Conservation (phyloP, 2,113 vertebrate genomes). For the Sylvietta virens region DNA sequence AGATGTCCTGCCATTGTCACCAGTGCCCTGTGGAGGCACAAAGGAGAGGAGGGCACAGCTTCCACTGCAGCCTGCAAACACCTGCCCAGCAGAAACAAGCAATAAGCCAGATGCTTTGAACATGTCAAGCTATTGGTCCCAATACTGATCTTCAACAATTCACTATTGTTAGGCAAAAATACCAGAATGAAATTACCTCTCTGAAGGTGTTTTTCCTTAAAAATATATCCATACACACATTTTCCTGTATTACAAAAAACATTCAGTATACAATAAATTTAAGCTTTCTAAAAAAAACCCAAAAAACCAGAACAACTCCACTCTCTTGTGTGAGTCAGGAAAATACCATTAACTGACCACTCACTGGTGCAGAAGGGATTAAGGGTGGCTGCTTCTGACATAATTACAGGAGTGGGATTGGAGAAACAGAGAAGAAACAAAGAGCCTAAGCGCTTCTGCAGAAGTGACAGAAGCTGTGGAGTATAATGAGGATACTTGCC, state of each 20-base stretch:
- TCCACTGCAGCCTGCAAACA: fast-evolving
- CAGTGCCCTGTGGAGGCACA: not conserved
- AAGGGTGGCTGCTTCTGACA: not conserved
- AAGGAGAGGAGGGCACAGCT: not conserved
- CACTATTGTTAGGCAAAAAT: not conserved
- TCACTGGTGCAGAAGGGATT: not conserved
- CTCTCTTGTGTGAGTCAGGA: not conserved
- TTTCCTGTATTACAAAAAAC: not conserved
- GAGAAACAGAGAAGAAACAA: not conserved
- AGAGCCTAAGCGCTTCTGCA: not conserved
- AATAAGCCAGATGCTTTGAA: not conserved
- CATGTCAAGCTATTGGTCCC: not conserved
- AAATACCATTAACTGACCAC: not conserved
- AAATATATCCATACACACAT: not conserved
- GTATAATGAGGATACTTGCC: not conserved
- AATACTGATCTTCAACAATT: not conserved
- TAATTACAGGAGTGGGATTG: not conserved
- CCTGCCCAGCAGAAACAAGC: not conserved
- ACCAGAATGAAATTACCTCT: not conserved
- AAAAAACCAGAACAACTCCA: not conserved
- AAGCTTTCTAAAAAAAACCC: not conserved
- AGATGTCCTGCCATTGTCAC: not conserved
- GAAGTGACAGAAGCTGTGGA: not conserved
- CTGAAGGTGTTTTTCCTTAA: not conserved
- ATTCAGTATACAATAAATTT: not conserved